A percentile compares a stretch with the other conserved stretches of the same genome.
These are phyloP conservation scores for Odontophorus gujanensis DNA, from an alignment of 2,113 vertebrate genomes.

Conservation along the genomic window DNA sequence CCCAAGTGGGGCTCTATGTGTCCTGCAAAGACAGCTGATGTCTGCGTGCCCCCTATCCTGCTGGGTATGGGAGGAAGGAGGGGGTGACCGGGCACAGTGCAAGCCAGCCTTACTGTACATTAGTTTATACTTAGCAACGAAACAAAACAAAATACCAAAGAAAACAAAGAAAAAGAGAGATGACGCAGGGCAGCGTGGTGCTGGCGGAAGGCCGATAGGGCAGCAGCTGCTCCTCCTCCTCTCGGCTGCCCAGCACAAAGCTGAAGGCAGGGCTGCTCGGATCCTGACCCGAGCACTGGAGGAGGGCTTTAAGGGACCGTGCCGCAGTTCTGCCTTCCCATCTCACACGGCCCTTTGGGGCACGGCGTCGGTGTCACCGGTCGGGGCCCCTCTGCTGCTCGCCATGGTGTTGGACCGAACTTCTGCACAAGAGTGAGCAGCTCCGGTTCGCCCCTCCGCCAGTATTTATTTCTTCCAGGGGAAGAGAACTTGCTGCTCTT, in stretches of 20 bases:
- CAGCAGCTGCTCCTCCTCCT: not conserved
- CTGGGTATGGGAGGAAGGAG: not conserved
- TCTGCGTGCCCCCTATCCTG: fast-evolving
- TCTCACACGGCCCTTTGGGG: not conserved
- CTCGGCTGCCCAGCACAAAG: fast-evolving
- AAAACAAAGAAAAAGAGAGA: not conserved
- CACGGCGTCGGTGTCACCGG: not conserved
- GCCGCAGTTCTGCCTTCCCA: not conserved
- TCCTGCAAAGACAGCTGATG: not conserved
- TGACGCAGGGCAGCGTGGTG: fast-evolving
- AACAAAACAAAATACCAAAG: too few relatives aligned
- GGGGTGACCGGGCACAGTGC: not conserved
- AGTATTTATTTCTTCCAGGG: not conserved
- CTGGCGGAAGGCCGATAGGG: conserved; percentile 46
- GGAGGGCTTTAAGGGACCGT: fast-evolving
- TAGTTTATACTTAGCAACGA: not conserved
- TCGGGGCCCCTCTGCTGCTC: not conserved
- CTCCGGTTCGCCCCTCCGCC: too few relatives aligned
- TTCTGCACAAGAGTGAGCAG: fast-evolving
- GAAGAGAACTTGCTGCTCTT: not conserved
- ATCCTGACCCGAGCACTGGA: not conserved
- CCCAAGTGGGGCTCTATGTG: fast-evolving
- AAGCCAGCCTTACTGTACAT: not conserved
- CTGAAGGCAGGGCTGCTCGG: not conserved
- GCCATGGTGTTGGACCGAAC: fast-evolving